Evolutionary conservation across 92 coral and sea anemone genomes (phyloP).

Genomic region (Porites divaricata): DNA sequence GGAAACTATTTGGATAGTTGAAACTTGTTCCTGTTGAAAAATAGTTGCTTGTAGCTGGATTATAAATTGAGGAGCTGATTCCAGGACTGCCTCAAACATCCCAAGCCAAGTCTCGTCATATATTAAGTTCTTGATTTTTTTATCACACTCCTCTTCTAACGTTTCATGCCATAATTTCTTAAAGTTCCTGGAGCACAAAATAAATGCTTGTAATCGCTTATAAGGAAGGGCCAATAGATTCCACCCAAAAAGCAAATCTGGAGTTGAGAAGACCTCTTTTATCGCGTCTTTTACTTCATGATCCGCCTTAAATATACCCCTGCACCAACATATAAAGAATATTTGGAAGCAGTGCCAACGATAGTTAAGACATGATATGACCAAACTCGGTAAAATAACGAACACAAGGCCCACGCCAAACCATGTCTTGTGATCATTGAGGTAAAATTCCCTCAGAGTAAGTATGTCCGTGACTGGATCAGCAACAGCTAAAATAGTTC

Average conservation of each 20-base stretch:
- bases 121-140: neutral
- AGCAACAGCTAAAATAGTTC: conserved; percentile 8
- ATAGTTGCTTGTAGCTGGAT: conserved; percentile 48
- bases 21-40: conserved; percentile 35
- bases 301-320: too few species aligned
- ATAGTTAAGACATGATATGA: neutral
- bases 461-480: conserved; percentile 34
- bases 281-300: too few species aligned
- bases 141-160: neutral
- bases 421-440: conserved; percentile 10
- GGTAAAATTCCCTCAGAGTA: conserved; percentile 22
- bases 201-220: neutral
- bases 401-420: conserved; percentile 1
- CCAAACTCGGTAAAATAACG: conserved; percentile 5
- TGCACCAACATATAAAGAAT: too few species aligned
- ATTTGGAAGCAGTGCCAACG: too few species aligned
- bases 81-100: conserved; percentile 23
- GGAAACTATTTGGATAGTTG: conserved; percentile 43
- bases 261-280: too few species aligned
- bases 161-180: conserved; percentile 10
- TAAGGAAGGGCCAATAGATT: conserved; percentile 13
- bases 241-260: neutral
- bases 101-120: neutral
- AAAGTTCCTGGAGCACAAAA: conserved; percentile 17
- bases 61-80: conserved; percentile 59